These are phyloP conservation scores for Mellilla xanthometata DNA, from an alignment of 2,888 invertebrate genomes.

Conservation along the genomic window DNA sequence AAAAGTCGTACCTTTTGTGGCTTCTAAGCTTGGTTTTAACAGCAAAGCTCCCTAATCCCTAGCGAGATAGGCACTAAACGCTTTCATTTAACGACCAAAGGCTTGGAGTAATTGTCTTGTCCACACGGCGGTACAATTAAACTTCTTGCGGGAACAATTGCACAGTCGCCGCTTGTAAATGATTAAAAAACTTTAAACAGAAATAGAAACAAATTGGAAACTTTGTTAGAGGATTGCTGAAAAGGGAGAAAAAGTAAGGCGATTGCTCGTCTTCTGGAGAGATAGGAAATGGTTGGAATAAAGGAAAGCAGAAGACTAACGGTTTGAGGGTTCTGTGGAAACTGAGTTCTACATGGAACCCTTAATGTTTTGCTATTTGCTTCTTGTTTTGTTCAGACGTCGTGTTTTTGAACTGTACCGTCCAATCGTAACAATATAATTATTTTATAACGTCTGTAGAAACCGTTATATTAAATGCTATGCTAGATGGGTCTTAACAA, in stretches of 20 bases:
- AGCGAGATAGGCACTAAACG: constrained; percentile 15
- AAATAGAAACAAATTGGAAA: constrained; percentile 34
- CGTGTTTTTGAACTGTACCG: too few species aligned
- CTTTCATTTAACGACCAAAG: constrained; percentile 37
- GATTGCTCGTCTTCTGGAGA: constrained; percentile 1
- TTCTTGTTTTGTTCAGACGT: too few species aligned
- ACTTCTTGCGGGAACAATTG: constrained; percentile 51
- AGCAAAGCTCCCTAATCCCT: too few species aligned
- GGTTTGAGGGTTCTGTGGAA: too few species aligned
- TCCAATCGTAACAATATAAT: too few species aligned
- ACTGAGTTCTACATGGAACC: too few species aligned
- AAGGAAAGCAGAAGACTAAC: constrained; percentile 6
- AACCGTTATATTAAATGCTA: too few species aligned
- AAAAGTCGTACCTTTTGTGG: too few species aligned
- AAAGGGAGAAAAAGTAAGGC: constrained; percentile 6
- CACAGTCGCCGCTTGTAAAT: constrained; percentile 31
- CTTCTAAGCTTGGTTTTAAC: too few species aligned
- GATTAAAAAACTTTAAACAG: constrained; percentile 47
- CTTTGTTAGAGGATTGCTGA: constrained; percentile 28
- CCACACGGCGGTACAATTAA: constrained; percentile 53
- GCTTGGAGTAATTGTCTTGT: constrained; percentile 52
- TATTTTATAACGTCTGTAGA: too few species aligned
- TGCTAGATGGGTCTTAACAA: too few species aligned
- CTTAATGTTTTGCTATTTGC: too few species aligned
- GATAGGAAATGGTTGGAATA: constrained; percentile 9